Evolutionary conservation across 2,888 invertebrate species (phyloP), one percentile per base, ranked within the genome.

Genomic region (Cryptophagus acutangulus): DNA sequence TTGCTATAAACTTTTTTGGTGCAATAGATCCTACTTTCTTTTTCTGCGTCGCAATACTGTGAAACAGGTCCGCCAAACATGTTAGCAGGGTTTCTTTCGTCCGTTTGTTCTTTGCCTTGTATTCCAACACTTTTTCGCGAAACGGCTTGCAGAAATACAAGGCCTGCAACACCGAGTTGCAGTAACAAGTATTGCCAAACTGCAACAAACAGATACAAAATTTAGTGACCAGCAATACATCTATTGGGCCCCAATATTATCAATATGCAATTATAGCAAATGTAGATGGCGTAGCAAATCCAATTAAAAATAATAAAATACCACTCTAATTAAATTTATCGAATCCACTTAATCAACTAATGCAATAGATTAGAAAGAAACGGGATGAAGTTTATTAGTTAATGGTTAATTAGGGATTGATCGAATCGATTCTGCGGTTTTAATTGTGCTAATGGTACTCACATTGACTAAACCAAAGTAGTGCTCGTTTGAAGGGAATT

Each of bases 121-220:
- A 99, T 69, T 95, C 95, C 49, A 99, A 76, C 37, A 99, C 95
- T 74, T 92, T 95, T 63, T 99, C 99, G 67, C 99, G 81, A 69
- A 99, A 99, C 44, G 99, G 99, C 64, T 93, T 89, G 73, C 99
- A 99, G 72, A 99, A 99, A 71, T 99, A 99, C 51, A 99, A 76
- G 17, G 99, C 99, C 80, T 99, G 99, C 52, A 99, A 78, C 56
- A 99, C 99, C 30, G 97, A 97, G 73, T 99, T 99, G 70, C 96
- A 96, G 71, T 99, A 99, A 74, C 99, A 99, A 17, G 99, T 99
- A 73, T 99, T 99, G 56, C 99, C 99, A 77, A 99, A 99, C 88
- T 90, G 75, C 54, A 81, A 63, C 36, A 40, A 55, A 60, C 45
- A 49, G 37, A 36, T n/a, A n/a, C n/a, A n/a, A n/a, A n/a, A n/a